phyloP scores from a whole-genome alignment of 2,888 invertebrate genomes.

The Drosophila neotestacea region DNA sequence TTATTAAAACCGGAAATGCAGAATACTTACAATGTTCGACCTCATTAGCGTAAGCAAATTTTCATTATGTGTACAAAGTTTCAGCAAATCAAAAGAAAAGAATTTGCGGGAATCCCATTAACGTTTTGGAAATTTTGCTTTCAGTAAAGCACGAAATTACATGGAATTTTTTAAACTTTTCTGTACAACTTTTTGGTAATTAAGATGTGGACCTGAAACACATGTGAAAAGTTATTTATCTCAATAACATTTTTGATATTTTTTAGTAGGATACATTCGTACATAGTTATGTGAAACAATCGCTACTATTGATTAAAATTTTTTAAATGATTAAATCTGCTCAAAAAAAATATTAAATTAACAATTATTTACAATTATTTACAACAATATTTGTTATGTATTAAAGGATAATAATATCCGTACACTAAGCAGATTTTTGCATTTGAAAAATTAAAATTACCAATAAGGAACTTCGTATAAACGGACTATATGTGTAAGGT shows the following conservation, averaged over 20 bases:
- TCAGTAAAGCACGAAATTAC: too few species aligned
- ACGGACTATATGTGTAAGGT: conserved; percentile 62
- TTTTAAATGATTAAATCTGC: conserved; percentile 55
- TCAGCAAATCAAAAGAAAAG: too few species aligned
- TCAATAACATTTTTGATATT: neutral
- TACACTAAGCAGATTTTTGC: conserved; percentile 43
- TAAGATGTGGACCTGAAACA: conserved; percentile 10
- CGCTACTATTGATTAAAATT: conserved; percentile 47
- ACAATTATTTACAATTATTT: conserved; percentile 11
- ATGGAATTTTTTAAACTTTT: too few species aligned
- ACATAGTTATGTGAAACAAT: conserved; percentile 36
- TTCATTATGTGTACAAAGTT: too few species aligned
- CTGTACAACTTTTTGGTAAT: too few species aligned
- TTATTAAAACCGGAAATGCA: too few species aligned
- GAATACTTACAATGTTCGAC: too few species aligned
- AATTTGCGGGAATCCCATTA: too few species aligned
- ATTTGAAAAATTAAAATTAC: conserved; percentile 47
- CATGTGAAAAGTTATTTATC: conserved; percentile 15
- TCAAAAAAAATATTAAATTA: conserved; percentile 9
- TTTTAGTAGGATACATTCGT: conserved; percentile 8
- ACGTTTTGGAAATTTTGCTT: too few species aligned
- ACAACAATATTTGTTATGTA: conserved; percentile 2
- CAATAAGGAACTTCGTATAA: conserved; percentile 58
- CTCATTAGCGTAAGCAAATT: too few species aligned
- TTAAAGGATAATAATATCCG: neutral